Base-by-base conservation (phyloP, 2,888 invertebrate genomes). In the Unio pictorum region DNA sequence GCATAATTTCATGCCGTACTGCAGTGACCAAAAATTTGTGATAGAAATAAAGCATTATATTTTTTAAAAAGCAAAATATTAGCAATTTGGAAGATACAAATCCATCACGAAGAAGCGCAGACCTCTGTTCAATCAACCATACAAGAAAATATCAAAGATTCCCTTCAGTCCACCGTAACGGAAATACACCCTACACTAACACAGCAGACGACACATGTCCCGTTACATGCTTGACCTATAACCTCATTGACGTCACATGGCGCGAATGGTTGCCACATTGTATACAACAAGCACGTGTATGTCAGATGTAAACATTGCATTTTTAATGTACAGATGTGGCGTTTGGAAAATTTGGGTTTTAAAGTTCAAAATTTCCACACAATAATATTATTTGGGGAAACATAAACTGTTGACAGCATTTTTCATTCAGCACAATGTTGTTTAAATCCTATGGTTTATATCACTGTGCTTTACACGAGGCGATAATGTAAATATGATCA, bases 161-260 rank as follows among this genome's bases (percentile, higher is more conserved):
- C 11, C 45, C 11, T 45, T 45, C 45, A 3, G 45, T 45, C 45
- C 45, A 45, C 45, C 45, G 45, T 11, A 45, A 45, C 45, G 45
- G 45, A 45, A 45, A 45, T 45, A 45, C 11, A 8, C 45, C 45
- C 11, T 30, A 20, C 34, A 28, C 45, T 56, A 55, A 61, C 64
- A 54, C 64, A 77, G 82, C 83, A 83, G 83, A 83, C 83, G 83
- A 83, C 74, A 69, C 67, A 66, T 59, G 71, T 66, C 68, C 64
- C 69, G 57, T 74, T 71, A 66, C 70, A 61, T 63, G 72, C 70
- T 67, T 67, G 73, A 82, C 78, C 82, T 78, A 78, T 82, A 78
- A 81, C 80, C 81, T 61, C 61, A 68, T 64, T 79, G 76, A 81
- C 85, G 85, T 85, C 83, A 85, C 75, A 80, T 74, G 78, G 83